Base-by-base conservation (phyloP, 2,113 vertebrate species). In the Phylloscopus trochiloides region DNA sequence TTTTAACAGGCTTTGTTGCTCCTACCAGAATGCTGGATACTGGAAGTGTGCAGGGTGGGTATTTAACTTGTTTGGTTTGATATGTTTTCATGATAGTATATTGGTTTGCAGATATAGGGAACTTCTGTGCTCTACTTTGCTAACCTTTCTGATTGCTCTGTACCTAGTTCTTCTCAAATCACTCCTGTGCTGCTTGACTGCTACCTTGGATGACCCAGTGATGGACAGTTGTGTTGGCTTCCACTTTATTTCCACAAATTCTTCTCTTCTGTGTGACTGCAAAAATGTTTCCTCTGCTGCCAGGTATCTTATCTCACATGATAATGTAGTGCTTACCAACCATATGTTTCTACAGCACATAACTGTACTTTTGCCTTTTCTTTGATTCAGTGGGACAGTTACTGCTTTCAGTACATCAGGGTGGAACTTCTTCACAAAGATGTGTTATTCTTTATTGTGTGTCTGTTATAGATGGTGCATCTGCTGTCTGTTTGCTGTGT, bases 111-210 rank as follows among this genome's bases (percentile, higher is more conserved):
- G 45, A 63, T 55, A 36, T 0, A 62, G 28, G 29, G 17, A 71
- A 51, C 31, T 74, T 43, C 17, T 52, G 32, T 81, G 28, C 40
- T 94, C 15, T 22, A 6, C 67, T 87, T 84, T 87, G 54, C 70
- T 91, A 91, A 94, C 72, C 22, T 90, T 85, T 92, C 70, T 85
- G 40, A 55, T 95, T 89, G 77, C 66, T 96, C 48, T 85, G 34
- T 87, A 78, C 77, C 92, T 68, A 77, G 83, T 88, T 94, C 73
- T 88, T 75, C 92, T 88, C 65, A 84, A 67, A 59, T 47, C 40
- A 38, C 20, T 72, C 12, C 54, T 81, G n/a, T 92, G 65, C 83
- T 90, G 52, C 70, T 42, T 81, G 89, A 36, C 91, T 92, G 57
- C 73, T 24, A 1, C 65, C 61, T 94, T 75, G 76, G 89, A 87